Base-by-base conservation (phyloP, 2,113 vertebrate species). In the Suricata suricatta region DNA sequence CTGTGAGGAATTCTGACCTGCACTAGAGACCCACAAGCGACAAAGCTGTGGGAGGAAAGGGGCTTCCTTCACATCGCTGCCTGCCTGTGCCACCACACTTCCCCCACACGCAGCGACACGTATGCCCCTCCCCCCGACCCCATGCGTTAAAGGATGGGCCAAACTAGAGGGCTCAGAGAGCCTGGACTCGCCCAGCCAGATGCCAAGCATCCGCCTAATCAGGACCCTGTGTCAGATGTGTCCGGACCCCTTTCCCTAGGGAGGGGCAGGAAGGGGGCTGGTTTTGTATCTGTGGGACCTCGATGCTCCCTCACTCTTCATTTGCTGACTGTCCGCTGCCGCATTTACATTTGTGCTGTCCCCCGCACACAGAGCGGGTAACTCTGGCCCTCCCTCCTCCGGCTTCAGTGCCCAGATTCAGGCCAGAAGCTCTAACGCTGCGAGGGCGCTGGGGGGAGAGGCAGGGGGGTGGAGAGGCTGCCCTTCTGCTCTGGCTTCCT, bases 41-140 rank as follows among this genome's bases (percentile, higher is more conserved):
- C 35, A 77, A 19, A 33, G 10, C 33, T 17, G 72, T 41, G 41
- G n/a, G n/a, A 31, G 74, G 29, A 44, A 50, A 29, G 29, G 54
- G 41, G n/a, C 19, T 27, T 41, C n/a, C 2, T 19, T 6, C 29
- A 0, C 10, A 38, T 27, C 16, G 1, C 41, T 29, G 21, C 50
- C 52, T 17, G 81, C 2, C 29, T 41, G 21, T 52, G 33, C 41
- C n/a, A 33, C 21, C 25, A 60, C 16, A 12, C 52, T 12, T 17
- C 33, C 1, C 19, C 25, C 1, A 7, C 2, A 2, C 27, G 15
- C 50, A 27, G 5, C 13, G 7, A 7, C 7, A 47, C 33, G 33
- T 33, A 38, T 4, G 15, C 15, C 33, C 23, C 16, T n/a, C 11
- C 25, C 1, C 0, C 35, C 19, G 1, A 9, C 41, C n/a, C 57